Evolutionary conservation across 2,113 vertebrate species (phyloP), one percentile per base, ranked within the genome.

Genomic region (Pogona vitticeps): DNA sequence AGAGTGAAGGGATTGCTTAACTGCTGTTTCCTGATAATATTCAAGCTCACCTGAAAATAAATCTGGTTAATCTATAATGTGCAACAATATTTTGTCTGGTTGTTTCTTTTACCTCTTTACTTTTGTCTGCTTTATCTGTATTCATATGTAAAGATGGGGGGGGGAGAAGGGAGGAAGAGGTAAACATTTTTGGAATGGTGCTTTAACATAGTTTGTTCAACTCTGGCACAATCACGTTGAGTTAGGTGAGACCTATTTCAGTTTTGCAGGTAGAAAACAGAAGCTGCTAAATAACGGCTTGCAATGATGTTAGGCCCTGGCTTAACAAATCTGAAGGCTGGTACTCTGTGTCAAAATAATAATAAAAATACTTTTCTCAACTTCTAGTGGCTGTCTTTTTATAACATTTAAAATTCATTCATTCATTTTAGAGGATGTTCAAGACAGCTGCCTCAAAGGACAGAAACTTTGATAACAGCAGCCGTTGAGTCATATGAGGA

Each of bases 371-470:
- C 31, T 77, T 77, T 52, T 52, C 40, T 23, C 75, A 46, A 12
- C 26, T 52, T 76, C 7, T 31, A 58, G 28, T 33, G 76, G 46
- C 15, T 58, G 52, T 86, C 78, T 38, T 10, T 71, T 33, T 73
- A 73, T 83, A 83, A 73, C 33, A 89, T 94, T 90, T 88, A 58
- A 61, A 31, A 13, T 70, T 75, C 59, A 59, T 15, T 46, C 26
- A 68, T 80, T 85, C 76, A 71, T 84, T 83, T 56, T 78, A 70
- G 65, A 71, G 40, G 1, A 1, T 20, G 2, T 6, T 82, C 84
- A 61, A 42, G 67, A 86, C 61, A 79, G 46, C 28, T 31, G 4
- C 76, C 92, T 85, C 33, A 71, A 6, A 0, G 26, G 68, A n/a
- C 52, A 71, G 68, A 38, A 36, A 6, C 36, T 46, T 8, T 20